phyloP scores from a whole-genome alignment of 2,888 invertebrate species.

The Callinectes sapidus region DNA sequence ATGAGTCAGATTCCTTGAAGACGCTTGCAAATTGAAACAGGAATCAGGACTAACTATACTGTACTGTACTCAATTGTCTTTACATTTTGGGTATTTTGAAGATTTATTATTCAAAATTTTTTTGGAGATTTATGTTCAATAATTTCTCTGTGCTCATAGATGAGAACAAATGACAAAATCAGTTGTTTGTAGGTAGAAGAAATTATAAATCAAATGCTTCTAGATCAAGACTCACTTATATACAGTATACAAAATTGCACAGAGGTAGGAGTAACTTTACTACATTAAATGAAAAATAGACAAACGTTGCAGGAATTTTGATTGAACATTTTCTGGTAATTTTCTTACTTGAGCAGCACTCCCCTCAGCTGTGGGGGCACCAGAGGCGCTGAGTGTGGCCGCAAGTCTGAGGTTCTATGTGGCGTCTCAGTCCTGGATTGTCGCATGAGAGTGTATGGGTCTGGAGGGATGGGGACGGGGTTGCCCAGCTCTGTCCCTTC shows the following conservation, averaged over 20 bases:
- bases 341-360: constrained; percentile 45
- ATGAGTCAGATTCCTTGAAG: too few relatives aligned
- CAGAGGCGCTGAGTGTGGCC: constrained; percentile 56
- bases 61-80: too few relatives aligned
- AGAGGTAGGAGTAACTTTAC: not conserved
- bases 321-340: not conserved
- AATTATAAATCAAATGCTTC: too few relatives aligned
- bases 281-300: not conserved
- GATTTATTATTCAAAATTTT: too few relatives aligned
- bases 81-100: too few relatives aligned
- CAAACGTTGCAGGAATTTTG: not conserved
- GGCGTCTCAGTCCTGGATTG: constrained; percentile 58
- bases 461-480: constrained; percentile 55
- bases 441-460: constrained; percentile 61
- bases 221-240: not conserved
- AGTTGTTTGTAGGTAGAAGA: too few relatives aligned
- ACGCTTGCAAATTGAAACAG: too few relatives aligned
- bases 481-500: constrained; percentile 65
- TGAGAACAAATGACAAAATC: too few relatives aligned
- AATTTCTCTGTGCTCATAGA: too few relatives aligned
- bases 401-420: constrained; percentile 56
- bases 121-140: too few relatives aligned
- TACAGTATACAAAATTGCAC: not conserved
- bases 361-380: constrained; percentile 39
- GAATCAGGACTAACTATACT: too few relatives aligned